Base-by-base conservation (phyloP, 2,113 vertebrate genomes). In the Nerophis lumbriciformis region DNA sequence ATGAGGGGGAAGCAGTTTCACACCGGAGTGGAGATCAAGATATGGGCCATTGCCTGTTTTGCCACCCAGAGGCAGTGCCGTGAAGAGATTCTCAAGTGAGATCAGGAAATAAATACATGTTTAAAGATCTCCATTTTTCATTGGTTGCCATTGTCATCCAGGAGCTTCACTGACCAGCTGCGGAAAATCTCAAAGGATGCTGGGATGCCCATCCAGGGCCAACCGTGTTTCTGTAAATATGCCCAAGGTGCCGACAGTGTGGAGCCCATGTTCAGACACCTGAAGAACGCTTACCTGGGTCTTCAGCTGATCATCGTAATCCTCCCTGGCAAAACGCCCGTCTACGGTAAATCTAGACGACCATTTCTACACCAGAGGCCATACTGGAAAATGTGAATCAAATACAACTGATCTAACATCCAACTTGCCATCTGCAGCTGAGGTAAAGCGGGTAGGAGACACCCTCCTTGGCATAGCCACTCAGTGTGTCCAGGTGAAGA, bases 11-110 rank as follows among this genome's bases (percentile, higher is more conserved):
- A 99, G 72, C 97, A 99, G 73, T 99, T 99, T 80, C 95, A 99
- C 85, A 98, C 95, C 2, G 97, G 97, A 48, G 95, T 98, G 66
- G 97, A 99, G 89, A 98, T 99, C 80, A 98, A 98, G 88, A 98
- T 98, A 95, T 99, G 97, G 97, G 95, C 97, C 52, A 98, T 99
- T 44, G 97, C 97, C 70, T 99, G 97, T 80, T 99, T 99, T 67
- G 97, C 97, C 77, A 97, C 96, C 5, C 97, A 99, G 91, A 93
- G 96, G 65, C 97, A 99, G 66, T 99, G 97, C 87, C 91, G 96
- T 70, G 97, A 99, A 91, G 97, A 98, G 90, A 97, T 98, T 83
- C 63, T 99, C 14, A 99, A 98, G 97, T 99, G 93, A 90, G 95
- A 68, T 47, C 12, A 50, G 10, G 13, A 28, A 53, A 53, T 2